Evolutionary conservation across 2,888 invertebrate genomes (phyloP).

Genomic region (Glyphotaelius pellucidus): DNA sequence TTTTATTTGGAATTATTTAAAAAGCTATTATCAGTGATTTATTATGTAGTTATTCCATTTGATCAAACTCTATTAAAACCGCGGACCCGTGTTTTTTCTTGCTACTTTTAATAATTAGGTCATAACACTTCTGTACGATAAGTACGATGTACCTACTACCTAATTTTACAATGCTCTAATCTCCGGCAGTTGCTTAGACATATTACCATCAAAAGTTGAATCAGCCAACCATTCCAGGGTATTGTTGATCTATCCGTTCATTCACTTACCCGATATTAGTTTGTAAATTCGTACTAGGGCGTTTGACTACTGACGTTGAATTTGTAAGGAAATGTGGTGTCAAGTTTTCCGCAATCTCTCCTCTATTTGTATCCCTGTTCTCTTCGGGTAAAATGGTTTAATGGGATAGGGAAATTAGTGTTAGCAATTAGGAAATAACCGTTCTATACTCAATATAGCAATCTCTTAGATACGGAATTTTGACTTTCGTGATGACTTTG

Average conservation of each 20-base stretch:
- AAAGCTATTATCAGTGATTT: too few species aligned
- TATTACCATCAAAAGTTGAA: neutral
- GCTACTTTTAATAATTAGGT: too few species aligned
- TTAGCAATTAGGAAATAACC: neutral
- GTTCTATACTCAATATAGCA: neutral
- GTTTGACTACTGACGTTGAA: conserved; percentile 3
- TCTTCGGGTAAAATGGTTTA: conserved; percentile 16
- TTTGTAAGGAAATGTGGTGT: conserved; percentile 26
- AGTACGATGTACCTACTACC: neutral
- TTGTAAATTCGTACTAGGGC: conserved; percentile 24
- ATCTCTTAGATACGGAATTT: neutral
- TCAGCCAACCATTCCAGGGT: neutral
- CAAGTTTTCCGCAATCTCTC: conserved; percentile 13
- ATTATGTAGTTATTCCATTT: too few species aligned
- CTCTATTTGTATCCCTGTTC: neutral
- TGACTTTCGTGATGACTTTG: neutral
- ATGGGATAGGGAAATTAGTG: neutral
- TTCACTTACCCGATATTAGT: conserved; percentile 33
- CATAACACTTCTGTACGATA: too few species aligned
- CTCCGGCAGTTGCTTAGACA: neutral
- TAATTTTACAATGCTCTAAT: neutral
- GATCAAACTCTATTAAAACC: too few species aligned
- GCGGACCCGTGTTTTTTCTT: too few species aligned
- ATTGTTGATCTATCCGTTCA: conserved; percentile 5
- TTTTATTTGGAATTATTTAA: too few species aligned